Percentiles rank a stretch among this genome's conserved stretches.
Evolutionary conservation across 2,797 vertebrate species (phyloP).

Genomic region (Apodemus agrarius): DNA sequence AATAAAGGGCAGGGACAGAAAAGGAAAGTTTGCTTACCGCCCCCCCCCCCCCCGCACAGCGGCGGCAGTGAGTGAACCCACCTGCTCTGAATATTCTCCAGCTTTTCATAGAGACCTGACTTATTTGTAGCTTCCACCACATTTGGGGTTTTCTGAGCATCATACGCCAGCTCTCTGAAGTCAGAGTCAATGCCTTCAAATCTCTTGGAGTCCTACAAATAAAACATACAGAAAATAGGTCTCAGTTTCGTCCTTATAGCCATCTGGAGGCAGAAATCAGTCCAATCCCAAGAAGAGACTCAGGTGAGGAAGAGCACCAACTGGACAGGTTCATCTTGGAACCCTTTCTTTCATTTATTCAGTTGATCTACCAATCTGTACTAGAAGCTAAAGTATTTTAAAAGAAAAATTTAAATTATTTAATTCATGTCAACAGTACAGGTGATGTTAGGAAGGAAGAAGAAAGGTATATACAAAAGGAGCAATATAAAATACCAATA

Average conservation of each 20-base stretch:
- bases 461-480: too few species aligned
- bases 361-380: background rate
- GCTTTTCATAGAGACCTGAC: conserved; percentile 90
- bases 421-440: conserved; percentile 13
- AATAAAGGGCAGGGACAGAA: background rate
- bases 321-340: background rate
- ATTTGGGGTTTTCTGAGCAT: conserved; percentile 92
- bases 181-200: conserved; percentile 95
- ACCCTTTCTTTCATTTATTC: background rate
- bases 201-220: conserved; percentile 92
- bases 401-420: background rate
- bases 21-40: background rate
- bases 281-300: background rate
- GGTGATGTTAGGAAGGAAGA: background rate
- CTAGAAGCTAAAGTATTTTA: background rate
- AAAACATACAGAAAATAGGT: background rate
- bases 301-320: background rate
- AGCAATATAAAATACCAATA: background rate
- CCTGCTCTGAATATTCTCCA: conserved; percentile 95
- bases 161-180: conserved; percentile 93
- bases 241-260: background rate
- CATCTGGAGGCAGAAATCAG: background rate
- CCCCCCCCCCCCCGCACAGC: background rate
- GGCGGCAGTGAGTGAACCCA: conserved; percentile 44
- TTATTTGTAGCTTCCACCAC: conserved; percentile 95